Evolutionary conservation across 2,888 invertebrate species (phyloP), one percentile per base, ranked within the genome.

Genomic region (Chloromyia formosa): DNA sequence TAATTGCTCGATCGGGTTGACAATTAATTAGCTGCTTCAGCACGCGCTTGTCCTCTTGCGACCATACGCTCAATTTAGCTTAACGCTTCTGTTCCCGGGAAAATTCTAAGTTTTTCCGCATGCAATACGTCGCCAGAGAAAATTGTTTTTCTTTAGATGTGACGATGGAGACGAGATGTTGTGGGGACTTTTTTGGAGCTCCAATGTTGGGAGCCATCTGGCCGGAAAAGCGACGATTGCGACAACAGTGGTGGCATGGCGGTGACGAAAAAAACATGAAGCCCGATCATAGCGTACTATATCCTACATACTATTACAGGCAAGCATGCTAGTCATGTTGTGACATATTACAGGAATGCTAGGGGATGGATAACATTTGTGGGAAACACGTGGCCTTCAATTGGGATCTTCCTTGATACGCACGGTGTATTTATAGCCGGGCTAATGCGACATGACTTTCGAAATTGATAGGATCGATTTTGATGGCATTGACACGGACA

Each of bases 1-100:
- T 75, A 75, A 75, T 75, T 75, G 75, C 74, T 35, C 75, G 75
- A 75, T 75, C 74, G 69, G 68, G 74, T 68, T 75, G 75, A 74
- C 74, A 74, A 69, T 74, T 61, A 73, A 27, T 23, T 23, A 7
- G n/a, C n/a, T 18, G 18, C 22, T 58, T 60, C 23, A n/a, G 12
- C n/a, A 27, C 60, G 27, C 27, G 27, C 27, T 35, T 35, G 27
- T 35, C 27, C 9, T 60, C 27, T 10, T 60, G 18, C 58, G 10
- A 16, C 53, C 16, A n/a, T 35, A 35, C 27, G 27, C 7, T 35
- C 27, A 35, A 35, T 35, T 35, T 18, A 16, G 20, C 18, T 16
- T 18, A 12, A 56, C 58, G 71, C 71, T 22, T 71, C 12, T 20
- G 66, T 45, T 45, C 45, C 40, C n/a, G 62, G n/a, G 66, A 12